phyloP scores from a whole-genome alignment of 2,113 vertebrate species.

The Neopipo cinnamomea region DNA sequence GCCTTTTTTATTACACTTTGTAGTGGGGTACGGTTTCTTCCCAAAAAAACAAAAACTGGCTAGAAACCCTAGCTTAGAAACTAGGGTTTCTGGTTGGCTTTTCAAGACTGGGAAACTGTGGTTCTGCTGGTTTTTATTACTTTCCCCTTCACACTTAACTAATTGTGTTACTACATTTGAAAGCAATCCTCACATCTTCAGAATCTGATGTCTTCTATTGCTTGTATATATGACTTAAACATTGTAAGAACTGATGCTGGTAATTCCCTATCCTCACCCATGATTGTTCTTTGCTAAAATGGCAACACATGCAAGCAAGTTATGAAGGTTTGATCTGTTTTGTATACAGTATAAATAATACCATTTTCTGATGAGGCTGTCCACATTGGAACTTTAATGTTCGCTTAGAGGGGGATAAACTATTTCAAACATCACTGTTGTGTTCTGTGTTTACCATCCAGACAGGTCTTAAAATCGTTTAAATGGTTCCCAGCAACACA shows the following conservation, averaged over 20 bases:
- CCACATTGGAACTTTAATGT: slow-evolving; percentile 33
- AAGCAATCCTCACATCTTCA: slow-evolving; percentile 22
- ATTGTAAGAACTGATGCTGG: not conserved
- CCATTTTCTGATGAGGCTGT: slow-evolving; percentile 33
- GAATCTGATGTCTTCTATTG: slow-evolving; percentile 11
- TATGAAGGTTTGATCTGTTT: slow-evolving; percentile 39
- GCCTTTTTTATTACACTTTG: not conserved
- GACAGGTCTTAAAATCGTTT: slow-evolving; percentile 50
- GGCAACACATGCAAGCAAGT: slow-evolving; percentile 72
- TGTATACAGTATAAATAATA: slow-evolving; percentile 22
- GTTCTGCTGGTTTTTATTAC: slow-evolving; percentile 64
- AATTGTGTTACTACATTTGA: slow-evolving; percentile 14
- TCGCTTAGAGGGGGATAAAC: slow-evolving; percentile 20
- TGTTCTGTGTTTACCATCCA: slow-evolving; percentile 36
- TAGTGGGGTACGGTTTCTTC: not conserved
- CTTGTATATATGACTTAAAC: not conserved
- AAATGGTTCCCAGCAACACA: slow-evolving; percentile 39
- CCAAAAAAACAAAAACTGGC: not conserved
- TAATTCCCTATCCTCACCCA: not conserved
- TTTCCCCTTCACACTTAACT: slow-evolving; percentile 52
- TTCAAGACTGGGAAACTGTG: slow-evolving; percentile 26
- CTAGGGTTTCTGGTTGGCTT: slow-evolving; percentile 2
- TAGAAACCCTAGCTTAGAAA: slow-evolving; percentile 6
- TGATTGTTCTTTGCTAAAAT: slow-evolving; percentile 52
- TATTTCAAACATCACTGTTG: not conserved